Evolutionary conservation across 2,113 vertebrate genomes (phyloP).

Genomic region (Phrynosoma blainvillii): DNA sequence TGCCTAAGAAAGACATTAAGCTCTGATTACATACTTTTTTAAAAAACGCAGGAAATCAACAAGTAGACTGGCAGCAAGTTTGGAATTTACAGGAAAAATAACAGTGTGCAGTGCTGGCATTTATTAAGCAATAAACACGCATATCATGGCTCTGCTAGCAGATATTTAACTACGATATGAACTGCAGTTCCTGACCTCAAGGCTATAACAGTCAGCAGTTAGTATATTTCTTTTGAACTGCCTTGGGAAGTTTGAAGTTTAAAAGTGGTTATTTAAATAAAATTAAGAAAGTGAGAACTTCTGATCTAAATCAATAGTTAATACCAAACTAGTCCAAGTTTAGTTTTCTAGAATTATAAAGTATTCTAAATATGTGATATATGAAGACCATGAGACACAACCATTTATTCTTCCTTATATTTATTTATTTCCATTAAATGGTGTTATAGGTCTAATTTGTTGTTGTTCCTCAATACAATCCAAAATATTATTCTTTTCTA

Average conservation of each 20-base stretch:
- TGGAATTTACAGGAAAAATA: slow-evolving; percentile 45
- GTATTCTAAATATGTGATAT: too few relatives aligned
- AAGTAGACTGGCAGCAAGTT: slow-evolving; percentile 37
- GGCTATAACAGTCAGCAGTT: not conserved
- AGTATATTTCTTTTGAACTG: not conserved
- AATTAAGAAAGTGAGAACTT: too few relatives aligned
- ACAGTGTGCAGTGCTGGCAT: slow-evolving; percentile 16
- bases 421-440: too few relatives aligned
- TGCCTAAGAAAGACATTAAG: slow-evolving; percentile 52
- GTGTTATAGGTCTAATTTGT: too few relatives aligned
- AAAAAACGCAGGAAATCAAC: slow-evolving; percentile 66
- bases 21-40: slow-evolving; percentile 22
- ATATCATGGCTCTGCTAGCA: slow-evolving; percentile 17
- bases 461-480: too few relatives aligned
- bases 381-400: too few relatives aligned
- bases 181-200: not conserved
- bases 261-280: too few relatives aligned
- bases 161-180: not conserved
- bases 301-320: too few relatives aligned
- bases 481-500: too few relatives aligned
- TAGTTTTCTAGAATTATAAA: too few relatives aligned
- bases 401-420: too few relatives aligned
- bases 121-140: slow-evolving; percentile 32
- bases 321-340: too few relatives aligned
- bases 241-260: not conserved